phyloP scores from a whole-genome alignment of 2,888 invertebrate genomes.

The Spilarctia lutea region DNA sequence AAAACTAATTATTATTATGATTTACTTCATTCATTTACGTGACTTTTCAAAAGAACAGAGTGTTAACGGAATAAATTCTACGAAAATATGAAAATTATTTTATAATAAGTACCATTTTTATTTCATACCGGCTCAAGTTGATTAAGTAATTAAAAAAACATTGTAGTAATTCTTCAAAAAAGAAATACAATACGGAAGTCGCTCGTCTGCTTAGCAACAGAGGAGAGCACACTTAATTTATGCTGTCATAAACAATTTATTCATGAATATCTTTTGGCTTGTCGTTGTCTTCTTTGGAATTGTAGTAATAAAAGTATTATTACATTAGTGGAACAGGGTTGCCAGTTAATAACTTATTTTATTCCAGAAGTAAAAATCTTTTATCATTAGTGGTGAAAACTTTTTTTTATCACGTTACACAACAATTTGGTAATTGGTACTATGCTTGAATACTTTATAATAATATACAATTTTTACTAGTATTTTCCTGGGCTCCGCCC shows the following conservation, averaged over 20 bases:
- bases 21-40: not conserved
- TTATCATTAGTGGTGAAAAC: not conserved
- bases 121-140: not conserved
- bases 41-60: not conserved
- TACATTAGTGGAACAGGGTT: slow-evolving; percentile 38
- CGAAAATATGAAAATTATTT: slow-evolving; percentile 1
- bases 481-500: too few species aligned
- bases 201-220: slow-evolving; percentile 28
- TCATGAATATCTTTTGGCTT: slow-evolving; percentile 51
- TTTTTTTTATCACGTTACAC: not conserved
- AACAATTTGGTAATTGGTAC: not conserved
- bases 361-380: not conserved
- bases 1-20: not conserved
- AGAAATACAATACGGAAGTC: slow-evolving; percentile 20
- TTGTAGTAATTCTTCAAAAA: not conserved
- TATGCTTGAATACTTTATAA: not conserved
- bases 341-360: slow-evolving; percentile 14
- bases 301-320: slow-evolving; percentile 47
- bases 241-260: slow-evolving; percentile 57
- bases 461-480: too few species aligned
- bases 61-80: not conserved
- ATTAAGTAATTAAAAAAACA: slow-evolving; percentile 2
- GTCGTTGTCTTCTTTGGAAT: slow-evolving; percentile 37
- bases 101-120: not conserved
- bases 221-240: slow-evolving; percentile 48